Percentiles rank a stretch among this genome's conserved stretches.
Evolutionary conservation across 53 echinoderm and acorn worm genomes (phyloP).

Genomic region (Crossaster papposus): DNA sequence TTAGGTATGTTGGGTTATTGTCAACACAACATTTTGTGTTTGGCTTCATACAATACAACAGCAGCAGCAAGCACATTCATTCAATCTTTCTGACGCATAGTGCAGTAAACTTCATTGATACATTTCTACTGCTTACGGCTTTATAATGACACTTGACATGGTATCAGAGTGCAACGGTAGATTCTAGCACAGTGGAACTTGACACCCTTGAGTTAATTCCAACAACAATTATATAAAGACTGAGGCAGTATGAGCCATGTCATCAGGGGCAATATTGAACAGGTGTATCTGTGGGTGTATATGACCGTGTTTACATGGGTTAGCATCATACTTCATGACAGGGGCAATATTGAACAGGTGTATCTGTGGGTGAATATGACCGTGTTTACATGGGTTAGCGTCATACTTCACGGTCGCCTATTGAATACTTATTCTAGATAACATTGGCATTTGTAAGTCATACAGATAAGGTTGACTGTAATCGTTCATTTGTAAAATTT

Average conservation of each 20-base stretch:
- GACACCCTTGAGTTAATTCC: constrained; percentile 21
- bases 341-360: not conserved
- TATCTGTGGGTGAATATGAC: not conserved
- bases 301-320: not conserved
- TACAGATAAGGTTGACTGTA: too few species aligned
- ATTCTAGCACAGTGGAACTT: not conserved
- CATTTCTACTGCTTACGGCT: not conserved
- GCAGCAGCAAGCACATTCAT: too few species aligned
- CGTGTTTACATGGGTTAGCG: not conserved
- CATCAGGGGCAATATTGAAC: not conserved
- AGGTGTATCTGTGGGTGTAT: not conserved
- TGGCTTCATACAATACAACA: too few species aligned
- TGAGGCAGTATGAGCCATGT: not conserved
- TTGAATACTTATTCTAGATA: not conserved
- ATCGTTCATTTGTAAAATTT: not conserved
- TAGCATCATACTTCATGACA: not conserved
- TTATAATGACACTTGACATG: not conserved
- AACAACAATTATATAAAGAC: constrained; percentile 1
- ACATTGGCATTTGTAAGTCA: not conserved
- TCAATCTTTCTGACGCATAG: too few species aligned
- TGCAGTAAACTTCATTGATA: not conserved
- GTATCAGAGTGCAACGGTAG: not conserved
- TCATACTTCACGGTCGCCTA: not conserved
- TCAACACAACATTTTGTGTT: too few species aligned
- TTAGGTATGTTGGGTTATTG: too few species aligned